Percentiles rank a stretch among this genome's conserved stretches.
Evolutionary conservation across 2,113 vertebrate genomes (phyloP).

Genomic region (Siniperca knerii): DNA sequence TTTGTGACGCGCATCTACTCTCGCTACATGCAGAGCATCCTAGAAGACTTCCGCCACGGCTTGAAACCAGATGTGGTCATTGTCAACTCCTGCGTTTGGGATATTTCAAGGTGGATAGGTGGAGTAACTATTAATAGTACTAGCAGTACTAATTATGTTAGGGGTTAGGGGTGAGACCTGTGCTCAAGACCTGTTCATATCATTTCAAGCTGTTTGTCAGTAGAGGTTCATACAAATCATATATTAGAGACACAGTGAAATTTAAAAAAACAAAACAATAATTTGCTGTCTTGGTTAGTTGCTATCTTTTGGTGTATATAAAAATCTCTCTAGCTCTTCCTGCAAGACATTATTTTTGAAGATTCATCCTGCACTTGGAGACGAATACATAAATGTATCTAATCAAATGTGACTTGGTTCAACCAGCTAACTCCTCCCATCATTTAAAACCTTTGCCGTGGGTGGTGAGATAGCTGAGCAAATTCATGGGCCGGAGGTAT

Average conservation of each 20-base stretch:
- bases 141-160: background rate
- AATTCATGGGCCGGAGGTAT: background rate
- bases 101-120: conserved; percentile 86
- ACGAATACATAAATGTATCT: background rate
- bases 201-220: background rate
- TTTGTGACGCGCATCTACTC: conserved; percentile 89
- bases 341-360: background rate
- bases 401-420: background rate
- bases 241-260: background rate
- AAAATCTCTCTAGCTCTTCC: too few species aligned
- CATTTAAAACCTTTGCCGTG: background rate
- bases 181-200: background rate
- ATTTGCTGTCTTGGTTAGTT: background rate
- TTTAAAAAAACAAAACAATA: background rate
- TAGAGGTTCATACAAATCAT: background rate
- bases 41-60: conserved; percentile 83
- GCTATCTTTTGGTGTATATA: background rate
- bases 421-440: background rate
- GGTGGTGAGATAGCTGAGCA: background rate
- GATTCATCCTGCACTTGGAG: background rate
- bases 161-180: too few species aligned
- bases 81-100: conserved; percentile 92
- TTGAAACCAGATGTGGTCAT: conserved; percentile 87
- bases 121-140: background rate
- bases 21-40: conserved; percentile 84